These are phyloP conservation scores for Pseudolycoriella hygida DNA, from an alignment of 2,888 invertebrate species.

Conservation along the genomic window DNA sequence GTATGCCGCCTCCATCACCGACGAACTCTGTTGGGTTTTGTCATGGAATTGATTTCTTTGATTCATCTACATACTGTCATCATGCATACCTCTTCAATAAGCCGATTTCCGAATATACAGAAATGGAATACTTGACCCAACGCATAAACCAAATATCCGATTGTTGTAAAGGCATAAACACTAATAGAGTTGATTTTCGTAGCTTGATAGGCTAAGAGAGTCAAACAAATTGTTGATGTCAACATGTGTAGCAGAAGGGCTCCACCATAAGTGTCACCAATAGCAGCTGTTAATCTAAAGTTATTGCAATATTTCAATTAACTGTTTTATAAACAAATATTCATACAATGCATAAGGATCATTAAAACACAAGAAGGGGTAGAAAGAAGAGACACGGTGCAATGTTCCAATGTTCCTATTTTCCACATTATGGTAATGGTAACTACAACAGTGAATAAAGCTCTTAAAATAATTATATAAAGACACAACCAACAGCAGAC, in stretches of 20 bases:
- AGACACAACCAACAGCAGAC: too few relatives aligned
- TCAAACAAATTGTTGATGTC: conserved; percentile 65
- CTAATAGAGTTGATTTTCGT: conserved; percentile 66
- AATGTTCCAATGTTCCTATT: too few relatives aligned
- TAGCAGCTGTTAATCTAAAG: conserved; percentile 57
- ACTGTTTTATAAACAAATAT: too few relatives aligned
- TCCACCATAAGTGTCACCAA: conserved; percentile 72
- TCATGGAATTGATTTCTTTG: too few relatives aligned
- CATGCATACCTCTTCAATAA: conserved; percentile 73
- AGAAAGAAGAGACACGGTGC: too few relatives aligned
- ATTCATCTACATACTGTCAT: too few relatives aligned
- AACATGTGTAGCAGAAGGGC: conserved; percentile 71
- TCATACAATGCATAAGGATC: too few relatives aligned
- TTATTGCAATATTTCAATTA: too few relatives aligned
- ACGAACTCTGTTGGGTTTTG: conserved; percentile 79
- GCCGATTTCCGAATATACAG: conserved; percentile 70
- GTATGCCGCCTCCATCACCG: conserved; percentile 82
- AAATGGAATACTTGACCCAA: conserved; percentile 74
- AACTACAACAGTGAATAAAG: too few relatives aligned
- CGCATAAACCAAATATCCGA: conserved; percentile 64
- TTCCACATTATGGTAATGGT: too few relatives aligned
- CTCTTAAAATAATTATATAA: too few relatives aligned
- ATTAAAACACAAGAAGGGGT: too few relatives aligned
- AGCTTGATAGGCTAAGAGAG: conserved; percentile 69
- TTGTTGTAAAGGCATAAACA: conserved; percentile 58